These are phyloP conservation scores for Hyaena hyaena DNA, from an alignment of 2,113 vertebrate species.

Conservation along the genomic window DNA sequence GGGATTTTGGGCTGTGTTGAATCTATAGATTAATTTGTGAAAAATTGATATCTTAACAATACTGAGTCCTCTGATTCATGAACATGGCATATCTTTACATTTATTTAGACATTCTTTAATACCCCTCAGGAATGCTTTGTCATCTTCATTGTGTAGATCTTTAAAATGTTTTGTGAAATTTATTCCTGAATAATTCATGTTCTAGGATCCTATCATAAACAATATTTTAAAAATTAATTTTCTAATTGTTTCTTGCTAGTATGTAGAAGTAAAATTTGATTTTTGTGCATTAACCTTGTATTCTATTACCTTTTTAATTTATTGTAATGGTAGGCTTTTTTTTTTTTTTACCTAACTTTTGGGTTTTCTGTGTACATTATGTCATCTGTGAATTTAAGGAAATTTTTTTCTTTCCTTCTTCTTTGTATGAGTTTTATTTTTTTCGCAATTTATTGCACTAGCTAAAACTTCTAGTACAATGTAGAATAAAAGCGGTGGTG, in stretches of 20 bases:
- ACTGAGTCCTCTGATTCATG: background rate
- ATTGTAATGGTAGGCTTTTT: background rate
- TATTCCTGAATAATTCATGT: background rate
- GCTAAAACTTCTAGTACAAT: background rate
- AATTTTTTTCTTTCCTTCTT: background rate
- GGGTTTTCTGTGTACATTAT: background rate
- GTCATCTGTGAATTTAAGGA: background rate
- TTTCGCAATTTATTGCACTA: background rate
- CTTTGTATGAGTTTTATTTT: background rate
- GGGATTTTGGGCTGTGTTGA: background rate
- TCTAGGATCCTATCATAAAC: background rate
- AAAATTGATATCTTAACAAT: background rate
- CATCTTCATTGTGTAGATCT: background rate
- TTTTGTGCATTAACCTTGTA: background rate
- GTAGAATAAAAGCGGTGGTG: background rate
- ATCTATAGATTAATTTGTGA: background rate
- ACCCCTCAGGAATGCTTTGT: background rate
- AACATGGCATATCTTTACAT: background rate
- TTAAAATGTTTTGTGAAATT: conserved; percentile 15
- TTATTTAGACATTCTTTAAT: background rate
- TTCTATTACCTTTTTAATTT: background rate
- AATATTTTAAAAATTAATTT: background rate
- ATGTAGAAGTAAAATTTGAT: background rate
- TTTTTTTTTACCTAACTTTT: background rate
- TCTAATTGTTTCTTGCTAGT: conserved; percentile 5